phyloP scores from a whole-genome alignment of 2,113 vertebrate species.

The Engystomops pustulosus region DNA sequence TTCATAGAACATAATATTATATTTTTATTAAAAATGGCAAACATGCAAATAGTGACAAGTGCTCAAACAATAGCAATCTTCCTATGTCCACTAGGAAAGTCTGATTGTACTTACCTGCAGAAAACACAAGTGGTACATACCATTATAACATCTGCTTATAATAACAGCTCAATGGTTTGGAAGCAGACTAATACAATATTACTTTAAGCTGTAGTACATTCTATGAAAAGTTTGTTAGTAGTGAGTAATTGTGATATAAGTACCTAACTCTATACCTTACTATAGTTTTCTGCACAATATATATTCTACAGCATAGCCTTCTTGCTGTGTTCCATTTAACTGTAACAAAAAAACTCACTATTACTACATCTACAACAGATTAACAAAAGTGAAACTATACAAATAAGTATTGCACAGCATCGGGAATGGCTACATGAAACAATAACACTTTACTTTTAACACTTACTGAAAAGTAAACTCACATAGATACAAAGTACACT shows the following conservation, averaged over 20 bases:
- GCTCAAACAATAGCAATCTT: neutral
- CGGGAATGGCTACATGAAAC: constrained; percentile 38
- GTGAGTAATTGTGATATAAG: neutral
- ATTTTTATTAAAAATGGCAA: neutral
- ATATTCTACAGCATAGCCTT: neutral
- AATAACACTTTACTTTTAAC: constrained; percentile 10
- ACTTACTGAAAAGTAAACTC: constrained; percentile 17
- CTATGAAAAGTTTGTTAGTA: neutral
- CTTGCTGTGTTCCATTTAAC: neutral
- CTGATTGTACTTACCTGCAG: constrained; percentile 70
- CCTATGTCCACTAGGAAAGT: constrained; percentile 28
- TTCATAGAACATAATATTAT: neutral
- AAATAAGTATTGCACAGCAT: constrained; percentile 23
- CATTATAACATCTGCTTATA: constrained; percentile 55
- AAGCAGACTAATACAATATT: neutral
- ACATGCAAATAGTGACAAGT: constrained; percentile 11
- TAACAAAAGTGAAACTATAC: constrained; percentile 45
- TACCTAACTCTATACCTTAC: neutral
- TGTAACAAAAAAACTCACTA: constrained; percentile 28
- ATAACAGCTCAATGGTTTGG: constrained; percentile 14
- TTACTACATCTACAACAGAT: constrained; percentile 43
- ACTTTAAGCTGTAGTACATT: neutral
- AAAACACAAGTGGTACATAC: constrained; percentile 64
- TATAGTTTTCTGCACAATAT: neutral
- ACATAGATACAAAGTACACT: constrained; percentile 24